Evolutionary conservation across 2,113 vertebrate species (phyloP), one percentile per base, ranked within the genome.

Genomic region (Gorilla gorilla): DNA sequence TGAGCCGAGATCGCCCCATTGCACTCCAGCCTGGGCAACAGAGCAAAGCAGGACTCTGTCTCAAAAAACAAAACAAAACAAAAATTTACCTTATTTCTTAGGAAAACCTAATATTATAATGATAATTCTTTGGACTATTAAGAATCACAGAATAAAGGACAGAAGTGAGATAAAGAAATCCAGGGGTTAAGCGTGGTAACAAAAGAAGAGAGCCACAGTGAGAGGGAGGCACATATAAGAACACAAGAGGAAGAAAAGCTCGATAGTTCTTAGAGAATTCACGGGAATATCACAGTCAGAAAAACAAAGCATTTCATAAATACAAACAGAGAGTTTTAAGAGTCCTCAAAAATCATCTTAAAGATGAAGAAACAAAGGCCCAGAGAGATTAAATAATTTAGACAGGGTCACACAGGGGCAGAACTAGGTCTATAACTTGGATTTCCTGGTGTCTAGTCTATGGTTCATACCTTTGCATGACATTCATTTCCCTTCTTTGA

Each of bases 151-250:
- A 94, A 17, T 40, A 92, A 5, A 90, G 4, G 8, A 32, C 11
- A 76, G 50, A 97, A 89, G 30, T 68, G 38, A 82, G 30, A 76
- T 40, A 79, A 95, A 83, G 9, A 96, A 92, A 92, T 90, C 61
- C 40, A 35, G 25, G 68, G 78, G 8, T 55, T 55, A 83, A 83
- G n/a, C 25, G 66, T 13, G 35, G 64, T 72, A 5, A 17, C 27
- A 78, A 94, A 89, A 72, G 22, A 79, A 87, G 93, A 92, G 20
- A 72, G 48, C 30, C 81, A 83, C 2, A 91, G 40, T 96, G 38
- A 68, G 55, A 17, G 57, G 93, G 17, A 32, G 22, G 55, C 25
- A 80, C 40, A 9, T 2, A 73, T 30, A 43, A 10, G 89, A 82
- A 68, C 11, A 27, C 40, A 64, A 87, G 27, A 68, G 12, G 30